Conservation (phyloP, 2,113 vertebrate genomes). For the Balaeniceps rex region DNA sequence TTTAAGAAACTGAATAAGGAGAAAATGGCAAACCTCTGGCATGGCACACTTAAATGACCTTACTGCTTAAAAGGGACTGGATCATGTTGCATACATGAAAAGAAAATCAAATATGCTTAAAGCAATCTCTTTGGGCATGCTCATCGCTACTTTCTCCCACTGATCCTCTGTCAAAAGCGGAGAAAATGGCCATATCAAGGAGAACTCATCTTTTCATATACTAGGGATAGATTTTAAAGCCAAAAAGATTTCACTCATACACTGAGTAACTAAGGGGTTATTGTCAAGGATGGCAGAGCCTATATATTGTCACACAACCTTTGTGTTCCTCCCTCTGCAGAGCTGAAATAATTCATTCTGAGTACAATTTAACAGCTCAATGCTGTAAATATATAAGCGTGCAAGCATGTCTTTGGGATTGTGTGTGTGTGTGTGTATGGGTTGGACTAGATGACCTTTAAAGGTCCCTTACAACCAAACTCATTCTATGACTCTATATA, state of each 20-base stretch:
- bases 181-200: conserved; percentile 8
- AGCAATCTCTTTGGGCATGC: conserved; percentile 61
- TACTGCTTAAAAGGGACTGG: conserved; percentile 64
- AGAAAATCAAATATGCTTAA: conserved; percentile 63
- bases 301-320: not conserved
- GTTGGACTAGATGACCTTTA: not conserved
- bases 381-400: not conserved
- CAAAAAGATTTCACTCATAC: not conserved
- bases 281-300: not conserved
- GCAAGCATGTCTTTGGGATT: not conserved
- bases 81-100: conserved; percentile 61
- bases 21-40: conserved; percentile 68
- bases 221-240: not conserved
- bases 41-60: conserved; percentile 69
- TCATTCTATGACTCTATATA: not conserved
- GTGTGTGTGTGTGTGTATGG: not conserved
- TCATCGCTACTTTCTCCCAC: conserved; percentile 19
- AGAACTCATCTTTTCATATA: not conserved
- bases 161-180: not conserved
- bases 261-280: not conserved
- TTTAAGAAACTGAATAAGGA: conserved; percentile 70
- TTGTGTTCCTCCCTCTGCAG: not conserved
- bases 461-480: not conserved
- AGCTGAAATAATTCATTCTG: not conserved
- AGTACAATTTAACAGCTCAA: not conserved